Evolutionary conservation across 2,888 invertebrate genomes (phyloP), one percentile per base, ranked within the genome.

Genomic region (Willowsia nigromaculata): DNA sequence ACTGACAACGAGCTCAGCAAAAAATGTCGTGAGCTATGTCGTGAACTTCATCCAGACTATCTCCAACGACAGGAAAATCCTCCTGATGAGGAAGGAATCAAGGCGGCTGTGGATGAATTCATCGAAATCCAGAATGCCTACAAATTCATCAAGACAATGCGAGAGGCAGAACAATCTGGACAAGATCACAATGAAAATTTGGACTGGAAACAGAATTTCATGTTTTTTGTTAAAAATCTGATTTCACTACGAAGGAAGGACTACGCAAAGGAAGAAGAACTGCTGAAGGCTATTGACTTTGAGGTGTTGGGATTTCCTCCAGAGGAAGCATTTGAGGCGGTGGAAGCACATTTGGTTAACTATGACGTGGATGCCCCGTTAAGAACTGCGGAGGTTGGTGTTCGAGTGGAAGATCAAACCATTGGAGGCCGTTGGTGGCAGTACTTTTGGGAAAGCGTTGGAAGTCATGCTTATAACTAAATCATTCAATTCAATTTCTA

Each of bases 171-270:
- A 11, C 18, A 40, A 27, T 7, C 74, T 0, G 47, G 74, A 9
- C 1, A 9, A 5, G 74, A 11, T 18, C 33, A 47, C 33, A 13
- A 47, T 13, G 43, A 43, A 1, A 74, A 47, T 43, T 3, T 1
- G 33, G 22, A 15, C 13, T 74, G 74, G 74, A 18, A 74, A 25
- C 13, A 47, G 5, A 47, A 47, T 47, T 74, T 74, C 27, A 47
- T 74, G 43, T 27, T 47, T n/a, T 74, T 74, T 47, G 43, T 74
- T 13, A 74, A 47, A 18, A 74, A 74, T 25, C n/a, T 74, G 1
- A 1, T 74, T 25, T 40, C 74, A 6, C 13, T 47, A 13, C 43
- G 74, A 9, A 74, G 47, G n/a, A 22, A 47, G 25, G 74, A 47
- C 2, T 47, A n/a, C 15, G 43, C 40, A 1, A 74, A 74, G 4